These are phyloP conservation scores for Xestia sexstrigata DNA, from an alignment of 2,888 invertebrate species.

Conservation along the genomic window DNA sequence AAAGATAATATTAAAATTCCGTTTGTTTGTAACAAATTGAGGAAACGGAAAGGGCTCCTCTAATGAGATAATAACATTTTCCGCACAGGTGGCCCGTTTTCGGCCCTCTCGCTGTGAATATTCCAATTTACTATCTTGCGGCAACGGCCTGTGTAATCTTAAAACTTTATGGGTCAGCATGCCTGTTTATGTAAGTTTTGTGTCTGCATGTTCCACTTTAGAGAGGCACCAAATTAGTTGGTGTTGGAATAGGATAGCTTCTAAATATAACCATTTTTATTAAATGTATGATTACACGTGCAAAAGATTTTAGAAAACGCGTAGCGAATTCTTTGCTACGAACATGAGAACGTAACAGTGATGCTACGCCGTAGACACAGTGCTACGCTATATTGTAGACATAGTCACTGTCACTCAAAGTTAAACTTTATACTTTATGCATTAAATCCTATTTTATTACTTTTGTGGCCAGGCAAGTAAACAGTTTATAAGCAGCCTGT, in stretches of 20 bases:
- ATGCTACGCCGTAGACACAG: constrained; percentile 29
- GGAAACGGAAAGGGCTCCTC: constrained; percentile 80
- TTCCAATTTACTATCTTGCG: constrained; percentile 69
- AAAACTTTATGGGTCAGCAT: constrained; percentile 68
- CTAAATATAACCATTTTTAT: background rate
- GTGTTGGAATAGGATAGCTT: constrained; percentile 23
- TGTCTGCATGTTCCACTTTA: constrained; percentile 38
- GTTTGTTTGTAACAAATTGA: constrained; percentile 83
- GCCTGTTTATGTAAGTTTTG: constrained; percentile 60
- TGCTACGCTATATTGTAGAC: constrained; percentile 6
- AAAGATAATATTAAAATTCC: constrained; percentile 82
- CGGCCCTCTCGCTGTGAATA: constrained; percentile 64
- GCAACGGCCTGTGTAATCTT: constrained; percentile 64
- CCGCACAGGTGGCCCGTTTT: constrained; percentile 77
- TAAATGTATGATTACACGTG: background rate
- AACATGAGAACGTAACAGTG: constrained; percentile 11
- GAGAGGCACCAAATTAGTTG: constrained; percentile 27
- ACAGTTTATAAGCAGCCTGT: background rate
- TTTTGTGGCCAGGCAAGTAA: constrained; percentile 9
- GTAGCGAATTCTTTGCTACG: constrained; percentile 13
- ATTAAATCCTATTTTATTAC: constrained; percentile 24
- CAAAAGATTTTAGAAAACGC: background rate
- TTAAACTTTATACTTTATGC: background rate
- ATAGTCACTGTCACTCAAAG: background rate
- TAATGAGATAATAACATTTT: constrained; percentile 87